A percentile compares a stretch with the other conserved stretches of the same genome.
Evolutionary conservation across 2,888 invertebrate genomes (phyloP).

Genomic region (Lamellibrachia columna): DNA sequence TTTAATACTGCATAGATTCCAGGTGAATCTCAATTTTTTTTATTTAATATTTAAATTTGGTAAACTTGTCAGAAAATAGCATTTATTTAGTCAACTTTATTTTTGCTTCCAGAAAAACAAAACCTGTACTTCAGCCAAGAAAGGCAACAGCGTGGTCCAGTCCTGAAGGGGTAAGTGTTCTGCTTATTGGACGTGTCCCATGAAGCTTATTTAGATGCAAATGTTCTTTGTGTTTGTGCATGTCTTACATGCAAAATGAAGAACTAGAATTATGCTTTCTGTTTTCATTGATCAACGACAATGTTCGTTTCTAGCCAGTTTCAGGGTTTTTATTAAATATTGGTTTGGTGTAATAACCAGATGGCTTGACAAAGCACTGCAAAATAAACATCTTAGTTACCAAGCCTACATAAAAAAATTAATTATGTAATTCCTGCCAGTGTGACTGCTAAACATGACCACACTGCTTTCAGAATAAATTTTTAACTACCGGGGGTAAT

Average conservation of each 20-base stretch:
- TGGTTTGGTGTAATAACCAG: background rate
- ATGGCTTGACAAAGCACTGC: background rate
- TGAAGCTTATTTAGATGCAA: background rate
- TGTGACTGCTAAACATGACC: no score
- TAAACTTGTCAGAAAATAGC: background rate
- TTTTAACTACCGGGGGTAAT: background rate
- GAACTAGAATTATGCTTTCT: background rate
- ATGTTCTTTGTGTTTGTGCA: background rate
- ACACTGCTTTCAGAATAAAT: no score
- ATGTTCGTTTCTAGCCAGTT: no score
- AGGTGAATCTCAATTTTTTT: background rate
- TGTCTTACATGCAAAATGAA: background rate
- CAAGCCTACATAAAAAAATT: no score
- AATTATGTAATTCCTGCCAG: no score
- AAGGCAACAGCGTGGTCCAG: constrained; percentile 39
- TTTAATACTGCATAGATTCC: background rate
- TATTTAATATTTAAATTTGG: background rate
- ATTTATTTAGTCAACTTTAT: background rate
- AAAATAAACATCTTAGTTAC: background rate
- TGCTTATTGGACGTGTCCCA: background rate
- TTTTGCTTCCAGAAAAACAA: constrained; percentile 26
- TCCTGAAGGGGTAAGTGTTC: constrained; percentile 48
- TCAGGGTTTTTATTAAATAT: no score
- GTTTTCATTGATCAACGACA: background rate
- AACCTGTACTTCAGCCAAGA: constrained; percentile 23